Percentiles rank a stretch among this genome's conserved stretches.
Evolutionary conservation across 2,113 vertebrate genomes (phyloP).

Genomic region (Lanius collurio): DNA sequence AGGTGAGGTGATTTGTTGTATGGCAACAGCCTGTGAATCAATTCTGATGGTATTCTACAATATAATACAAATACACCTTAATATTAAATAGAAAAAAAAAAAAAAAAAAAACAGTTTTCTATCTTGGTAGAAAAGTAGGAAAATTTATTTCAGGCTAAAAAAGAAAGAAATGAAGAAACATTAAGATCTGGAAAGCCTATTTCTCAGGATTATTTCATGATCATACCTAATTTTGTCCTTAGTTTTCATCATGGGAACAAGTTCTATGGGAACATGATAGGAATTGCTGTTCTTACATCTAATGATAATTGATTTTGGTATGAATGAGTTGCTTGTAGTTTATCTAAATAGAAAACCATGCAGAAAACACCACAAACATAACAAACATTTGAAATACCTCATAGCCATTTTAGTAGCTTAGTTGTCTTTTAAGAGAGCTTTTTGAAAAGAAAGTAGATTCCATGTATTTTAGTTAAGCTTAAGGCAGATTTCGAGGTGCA

Average conservation of each 20-base stretch:
- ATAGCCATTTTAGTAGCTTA: neutral
- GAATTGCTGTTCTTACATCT: neutral
- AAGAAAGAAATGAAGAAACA: neutral
- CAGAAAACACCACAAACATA: neutral
- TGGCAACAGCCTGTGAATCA: neutral
- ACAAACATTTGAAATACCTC: neutral
- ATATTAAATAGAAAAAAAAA: neutral
- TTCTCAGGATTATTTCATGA: neutral
- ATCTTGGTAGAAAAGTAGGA: neutral
- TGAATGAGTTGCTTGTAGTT: neutral
- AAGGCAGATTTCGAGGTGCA: slow-evolving; percentile 7
- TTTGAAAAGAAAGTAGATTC: neutral
- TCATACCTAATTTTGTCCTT: neutral
- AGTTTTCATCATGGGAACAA: neutral
- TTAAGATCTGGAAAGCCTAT: neutral
- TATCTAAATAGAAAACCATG: neutral
- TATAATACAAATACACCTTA: neutral
- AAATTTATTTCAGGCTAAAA: neutral
- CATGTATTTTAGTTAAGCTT: neutral
- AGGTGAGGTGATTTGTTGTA: neutral
- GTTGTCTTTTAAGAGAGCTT: neutral
- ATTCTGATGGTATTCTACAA: neutral
- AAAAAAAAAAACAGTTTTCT: neutral
- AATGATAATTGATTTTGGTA: neutral
- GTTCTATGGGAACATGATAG: neutral